Percentiles rank a stretch among this genome's conserved stretches.
Evolutionary conservation across 2,797 vertebrate genomes (phyloP).

Genomic region (Sebastes paucispinis): DNA sequence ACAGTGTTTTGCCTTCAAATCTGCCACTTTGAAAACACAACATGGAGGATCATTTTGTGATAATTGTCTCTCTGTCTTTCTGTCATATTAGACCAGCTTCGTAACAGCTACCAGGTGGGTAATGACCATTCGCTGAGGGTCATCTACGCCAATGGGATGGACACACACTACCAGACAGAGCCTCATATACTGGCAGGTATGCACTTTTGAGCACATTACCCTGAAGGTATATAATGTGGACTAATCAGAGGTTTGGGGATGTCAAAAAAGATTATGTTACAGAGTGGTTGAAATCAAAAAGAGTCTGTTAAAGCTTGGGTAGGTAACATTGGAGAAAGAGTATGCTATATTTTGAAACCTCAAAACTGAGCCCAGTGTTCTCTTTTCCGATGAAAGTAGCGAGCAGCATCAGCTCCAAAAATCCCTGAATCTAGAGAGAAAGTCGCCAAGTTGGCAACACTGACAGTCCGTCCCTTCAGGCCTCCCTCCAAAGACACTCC

Average conservation of each 20-base stretch:
- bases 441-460: no score
- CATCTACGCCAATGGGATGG: constrained; percentile 95
- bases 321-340: no score
- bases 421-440: no score
- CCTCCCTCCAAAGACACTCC: no score
- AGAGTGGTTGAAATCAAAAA: no score
- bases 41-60: background rate
- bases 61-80: background rate
- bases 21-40: background rate
- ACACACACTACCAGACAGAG: constrained; percentile 95
- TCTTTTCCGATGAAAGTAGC: no score
- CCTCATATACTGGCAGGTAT: constrained; percentile 92
- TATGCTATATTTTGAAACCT: no score
- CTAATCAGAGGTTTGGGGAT: background rate
- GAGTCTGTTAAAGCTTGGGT: no score
- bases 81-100: constrained; percentile 87
- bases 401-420: no score
- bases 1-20: background rate
- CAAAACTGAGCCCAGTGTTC: no score
- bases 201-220: background rate
- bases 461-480: no score
- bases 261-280: no score
- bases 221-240: background rate
- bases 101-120: constrained; percentile 96
- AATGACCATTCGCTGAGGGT: constrained; percentile 94